Evolutionary conservation across 2,113 vertebrate species (phyloP), one percentile per base, ranked within the genome.

Genomic region (Rhynchopsitta pachyrhyncha): DNA sequence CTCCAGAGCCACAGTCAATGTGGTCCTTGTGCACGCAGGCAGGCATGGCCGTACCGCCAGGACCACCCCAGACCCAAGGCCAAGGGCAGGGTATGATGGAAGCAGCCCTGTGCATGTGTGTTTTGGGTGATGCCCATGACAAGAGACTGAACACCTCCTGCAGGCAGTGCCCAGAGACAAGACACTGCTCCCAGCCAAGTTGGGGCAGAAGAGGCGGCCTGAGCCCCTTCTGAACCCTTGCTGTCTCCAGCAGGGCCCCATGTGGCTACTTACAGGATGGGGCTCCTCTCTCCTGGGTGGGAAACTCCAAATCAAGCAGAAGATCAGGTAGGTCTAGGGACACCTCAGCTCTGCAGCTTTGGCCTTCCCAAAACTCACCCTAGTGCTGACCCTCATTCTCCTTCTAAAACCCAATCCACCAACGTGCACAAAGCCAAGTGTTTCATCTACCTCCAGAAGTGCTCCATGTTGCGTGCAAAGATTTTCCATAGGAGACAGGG

Each of bases 1-100:
- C 24, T 11, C 1, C 2, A 19, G 62, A 31, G 50, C 52, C 9
- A 4, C 0, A 2, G 41, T 16, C 0, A 1, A 2, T 2, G 28
- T 4, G 6, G 14, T 55, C 28, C 62, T 29, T 49, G 78, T 33
- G 50, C 0, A 1, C 27, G 62, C 50, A 79, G 49, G 22, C 11
- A 59, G 64, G 42, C 31, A 15, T 4, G 63, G 46, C 46, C 9
- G 1, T 4, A 19, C 10, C 0, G 6, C 35, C 0, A 27, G 37
- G 31, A 78, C 2, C 11, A 24, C 14, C 11, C 49, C 35, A 47
- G 44, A 4, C 49, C 71, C 2, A 3, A 2, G 10, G 50, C 35
- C 23, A 10, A 50, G 3, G 4, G 14, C 52, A 3, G 10, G 63
- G 59, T 27, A 19, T 0, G 17, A 3, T 3, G 29, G 12, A 68